These are phyloP conservation scores for Lithophane leautieri DNA, from an alignment of 2,888 invertebrate genomes.

Conservation along the genomic window DNA sequence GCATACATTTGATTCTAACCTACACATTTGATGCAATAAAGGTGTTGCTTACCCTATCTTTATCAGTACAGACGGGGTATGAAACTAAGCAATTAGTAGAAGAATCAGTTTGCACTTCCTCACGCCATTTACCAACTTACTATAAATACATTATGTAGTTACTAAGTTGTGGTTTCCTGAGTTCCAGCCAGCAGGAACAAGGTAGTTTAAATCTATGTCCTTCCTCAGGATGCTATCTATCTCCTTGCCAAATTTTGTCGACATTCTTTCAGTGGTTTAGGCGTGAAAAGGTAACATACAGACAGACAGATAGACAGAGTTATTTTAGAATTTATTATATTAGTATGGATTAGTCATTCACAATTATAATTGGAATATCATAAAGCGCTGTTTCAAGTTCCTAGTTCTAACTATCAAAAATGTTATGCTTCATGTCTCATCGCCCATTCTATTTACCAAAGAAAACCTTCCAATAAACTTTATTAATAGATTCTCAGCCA, in stretches of 20 bases:
- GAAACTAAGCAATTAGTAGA: neutral
- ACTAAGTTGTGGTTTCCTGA: neutral
- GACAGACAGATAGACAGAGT: too few relatives aligned
- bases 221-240: too few relatives aligned
- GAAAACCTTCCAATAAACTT: conserved; percentile 4
- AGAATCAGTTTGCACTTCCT: neutral
- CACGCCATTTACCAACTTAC: neutral
- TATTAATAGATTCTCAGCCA: neutral
- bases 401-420: neutral
- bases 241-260: too few relatives aligned
- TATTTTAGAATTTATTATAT: too few relatives aligned
- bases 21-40: too few relatives aligned
- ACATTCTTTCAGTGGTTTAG: too few relatives aligned
- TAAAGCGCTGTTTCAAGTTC: neutral
- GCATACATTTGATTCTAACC: too few relatives aligned
- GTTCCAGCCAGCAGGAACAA: too few relatives aligned
- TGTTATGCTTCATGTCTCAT: neutral
- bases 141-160: neutral
- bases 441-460: neutral
- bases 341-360: conserved; percentile 1
- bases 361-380: neutral
- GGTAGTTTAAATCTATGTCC: neutral
- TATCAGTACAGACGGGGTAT: too few relatives aligned
- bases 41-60: too few relatives aligned
- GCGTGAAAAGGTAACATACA: too few relatives aligned